Base-by-base conservation (phyloP, 2,113 vertebrate species). In the Machaerirhynchus nigripectus region DNA sequence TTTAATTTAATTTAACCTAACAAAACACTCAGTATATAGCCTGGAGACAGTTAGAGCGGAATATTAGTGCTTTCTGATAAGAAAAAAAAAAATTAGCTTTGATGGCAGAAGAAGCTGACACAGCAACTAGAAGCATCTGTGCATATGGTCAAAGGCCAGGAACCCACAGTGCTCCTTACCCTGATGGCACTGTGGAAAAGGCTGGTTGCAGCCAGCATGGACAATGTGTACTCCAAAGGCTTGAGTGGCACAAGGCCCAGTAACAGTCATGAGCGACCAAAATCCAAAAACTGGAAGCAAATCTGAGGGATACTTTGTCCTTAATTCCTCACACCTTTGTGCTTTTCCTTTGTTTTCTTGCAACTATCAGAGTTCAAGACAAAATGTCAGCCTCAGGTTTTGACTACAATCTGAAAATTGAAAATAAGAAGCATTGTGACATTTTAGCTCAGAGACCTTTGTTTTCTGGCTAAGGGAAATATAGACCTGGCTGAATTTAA, bases 381-480 rank as follows among this genome's bases (percentile, higher is more conserved):
- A 63, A 95, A 96, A 97, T 97, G 96, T 96, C 98, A 98, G 61
- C 91, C 87, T 97, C 65, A 73, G 92, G 52, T 98, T 93, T 94
- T 89, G 90, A 98, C 95, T 90, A 67, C 91, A 91, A 53, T 78
- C 87, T 90, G 94, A 96, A 97, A 98, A 97, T 82, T 94, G 93
- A 98, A 98, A 98, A 97, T 97, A 97, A 97, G 96, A 95, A 93
- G 85, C 92, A 75, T 27, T 95, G 95, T 98, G 98, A 98, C 97
- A 98, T 98, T 98, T 98, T 97, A 97, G 94, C 64, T 95, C 65
- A 75, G 89, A 95, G 96, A 97, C 97, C 94, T 98, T 98, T 90
- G 70, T 92, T 97, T 96, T 92, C 93, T 88, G 95, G 92, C 96
- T 94, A 74, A 87, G 33, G 59, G 46, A 86, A 97, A 97, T 98